Conservation (phyloP, 2,113 vertebrate genomes). For the Cervus canadensis region DNA sequence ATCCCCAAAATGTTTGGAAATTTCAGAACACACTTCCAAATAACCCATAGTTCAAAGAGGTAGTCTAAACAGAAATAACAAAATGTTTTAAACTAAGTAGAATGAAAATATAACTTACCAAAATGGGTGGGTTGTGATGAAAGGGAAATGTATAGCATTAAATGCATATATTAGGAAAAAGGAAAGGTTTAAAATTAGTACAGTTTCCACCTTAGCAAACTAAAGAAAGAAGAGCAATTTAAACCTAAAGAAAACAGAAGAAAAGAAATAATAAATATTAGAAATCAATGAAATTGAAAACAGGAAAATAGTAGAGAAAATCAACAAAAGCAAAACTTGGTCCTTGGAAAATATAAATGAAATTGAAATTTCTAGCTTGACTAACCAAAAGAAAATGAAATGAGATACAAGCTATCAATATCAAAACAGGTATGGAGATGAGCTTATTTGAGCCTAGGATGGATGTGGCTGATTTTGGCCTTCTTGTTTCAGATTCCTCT, state of each 20-base stretch:
- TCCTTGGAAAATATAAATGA: not conserved
- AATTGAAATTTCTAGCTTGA: not conserved
- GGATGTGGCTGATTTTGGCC: not conserved
- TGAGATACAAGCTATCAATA: not conserved
- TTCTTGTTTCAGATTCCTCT: not conserved
- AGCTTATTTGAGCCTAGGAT: not conserved
- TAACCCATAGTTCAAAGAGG: not conserved
- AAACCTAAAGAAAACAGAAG: not conserved
- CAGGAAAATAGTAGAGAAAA: not conserved
- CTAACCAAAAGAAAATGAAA: not conserved
- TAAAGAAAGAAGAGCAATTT: not conserved
- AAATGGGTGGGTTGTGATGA: not conserved
- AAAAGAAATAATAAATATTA: conserved; percentile 4
- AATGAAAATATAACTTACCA: not conserved
- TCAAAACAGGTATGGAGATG: not conserved
- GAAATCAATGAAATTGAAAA: not conserved
- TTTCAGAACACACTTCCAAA: not conserved
- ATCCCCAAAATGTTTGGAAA: not conserved
- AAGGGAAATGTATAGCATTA: not conserved
- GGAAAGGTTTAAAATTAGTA: not conserved
- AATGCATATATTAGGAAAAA: not conserved
- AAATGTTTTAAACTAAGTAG: not conserved
- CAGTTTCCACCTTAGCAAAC: not conserved
- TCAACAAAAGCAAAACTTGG: not conserved
- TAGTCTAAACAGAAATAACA: not conserved